Base-by-base conservation (phyloP, 2,113 vertebrate species). In the Scomber colias region DNA sequence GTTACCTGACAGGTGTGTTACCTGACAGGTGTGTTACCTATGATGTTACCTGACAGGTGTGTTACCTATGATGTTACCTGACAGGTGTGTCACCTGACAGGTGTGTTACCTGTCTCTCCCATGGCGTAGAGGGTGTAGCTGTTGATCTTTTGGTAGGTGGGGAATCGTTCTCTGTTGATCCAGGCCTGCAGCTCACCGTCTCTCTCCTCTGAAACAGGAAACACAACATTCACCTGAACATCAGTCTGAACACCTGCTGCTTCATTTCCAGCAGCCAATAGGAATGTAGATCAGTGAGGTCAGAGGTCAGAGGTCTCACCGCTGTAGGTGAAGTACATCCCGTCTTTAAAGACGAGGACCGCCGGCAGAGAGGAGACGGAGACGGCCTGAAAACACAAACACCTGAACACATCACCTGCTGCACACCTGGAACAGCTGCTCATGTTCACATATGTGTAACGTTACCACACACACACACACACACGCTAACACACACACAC, bases 301-400 rank as follows among this genome's bases (percentile, higher is more conserved):
- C 27, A 55, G 6, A 51, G 31, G n/a, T 50, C 16, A 49, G 46
- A 21, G 3, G 46, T 92, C 97, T 95, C 89, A 99, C 98, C 96
- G 61, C 96, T 94, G 83, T 97, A 99, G 30, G 95, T 90, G 84
- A 96, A 95, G 70, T 94, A 97, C 15, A 94, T 95, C 44, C 94
- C 96, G 50, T 99, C 98, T 94, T 99, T 99, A 89, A 99, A 97
- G 73, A 99, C 96, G 45, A 96, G 83, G 30, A 99, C 95, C n/a
- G 96, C 95, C 0, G 98, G 98, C 61, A 97, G 88, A 59, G 96
- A 96, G 44, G 95, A 89, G 9, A 97, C 78, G 0, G 89, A 93
- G 57, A 98, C 93, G 1, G 91, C 92, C 98, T 99, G 89, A 12
- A 83, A 44, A 85, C 27, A 87, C 24, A 77, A 11, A 24, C 17